Percentiles rank a stretch among this genome's conserved stretches.
Evolutionary conservation across 2,113 vertebrate genomes (phyloP).

Genomic region (Caranx melampygus): DNA sequence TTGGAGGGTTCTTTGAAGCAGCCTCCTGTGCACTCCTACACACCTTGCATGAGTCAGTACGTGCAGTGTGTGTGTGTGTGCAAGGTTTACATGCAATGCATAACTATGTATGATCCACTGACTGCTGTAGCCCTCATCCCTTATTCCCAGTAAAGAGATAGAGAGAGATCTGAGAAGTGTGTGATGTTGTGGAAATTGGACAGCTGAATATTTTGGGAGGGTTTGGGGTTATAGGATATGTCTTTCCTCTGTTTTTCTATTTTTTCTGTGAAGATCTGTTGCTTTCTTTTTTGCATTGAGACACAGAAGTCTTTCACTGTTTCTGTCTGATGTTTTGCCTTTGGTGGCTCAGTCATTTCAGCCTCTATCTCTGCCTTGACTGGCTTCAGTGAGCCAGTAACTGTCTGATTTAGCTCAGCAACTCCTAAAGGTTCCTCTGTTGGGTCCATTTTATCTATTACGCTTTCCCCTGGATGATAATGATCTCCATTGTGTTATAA

Average conservation of each 20-base stretch:
- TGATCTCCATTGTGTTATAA: conserved; percentile 55
- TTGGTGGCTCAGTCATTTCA: conserved; percentile 41
- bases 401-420: conserved; percentile 54
- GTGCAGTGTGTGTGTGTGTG: not conserved
- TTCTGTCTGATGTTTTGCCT: conserved; percentile 46
- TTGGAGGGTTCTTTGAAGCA: not conserved
- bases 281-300: conserved; percentile 17
- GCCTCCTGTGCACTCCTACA: not conserved
- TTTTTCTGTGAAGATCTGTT: conserved; percentile 41
- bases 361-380: not conserved
- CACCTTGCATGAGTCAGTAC: not conserved
- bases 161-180: conserved; percentile 10
- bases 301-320: not conserved
- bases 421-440: conserved; percentile 22
- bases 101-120: conserved; percentile 11
- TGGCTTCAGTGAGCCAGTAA: conserved; percentile 41
- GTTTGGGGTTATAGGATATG: not conserved
- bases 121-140: conserved; percentile 4
- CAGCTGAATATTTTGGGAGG: conserved; percentile 25
- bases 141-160: conserved; percentile 19
- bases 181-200: conserved; percentile 32
- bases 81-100: not conserved
- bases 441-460: conserved; percentile 35
- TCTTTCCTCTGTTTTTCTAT: conserved; percentile 6
- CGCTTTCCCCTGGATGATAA: conserved; percentile 27